Evolutionary conservation across 1,140 invertebrate genomes (phyloP).

Genomic region (Lepidurus apus): DNA sequence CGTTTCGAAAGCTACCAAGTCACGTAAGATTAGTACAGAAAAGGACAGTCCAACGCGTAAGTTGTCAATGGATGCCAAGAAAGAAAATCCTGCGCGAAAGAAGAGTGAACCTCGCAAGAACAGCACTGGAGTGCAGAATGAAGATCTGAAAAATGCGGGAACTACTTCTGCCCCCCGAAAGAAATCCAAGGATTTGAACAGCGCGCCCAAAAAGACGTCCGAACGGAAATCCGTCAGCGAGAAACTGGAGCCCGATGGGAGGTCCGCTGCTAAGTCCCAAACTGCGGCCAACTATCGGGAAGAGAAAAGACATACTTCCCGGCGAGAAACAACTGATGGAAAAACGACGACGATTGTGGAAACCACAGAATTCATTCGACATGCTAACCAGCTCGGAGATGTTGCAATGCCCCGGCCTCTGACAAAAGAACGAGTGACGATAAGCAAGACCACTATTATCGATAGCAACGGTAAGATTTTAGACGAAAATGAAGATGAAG

Average conservation of each 20-base stretch:
- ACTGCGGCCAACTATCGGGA: conserved; percentile 10
- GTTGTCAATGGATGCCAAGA: neutral
- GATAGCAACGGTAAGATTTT: neutral
- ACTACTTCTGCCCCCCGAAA: neutral
- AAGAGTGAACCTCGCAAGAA: conserved; percentile 29
- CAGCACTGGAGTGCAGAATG: conserved; percentile 16
- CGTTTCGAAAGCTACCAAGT: conserved; percentile 27
- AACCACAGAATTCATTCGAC: neutral
- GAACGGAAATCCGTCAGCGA: neutral
- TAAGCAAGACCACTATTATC: neutral
- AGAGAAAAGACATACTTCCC: conserved; percentile 32
- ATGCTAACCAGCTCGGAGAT: neutral
- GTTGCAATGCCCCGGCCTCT: neutral
- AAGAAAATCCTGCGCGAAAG: conserved; percentile 25
- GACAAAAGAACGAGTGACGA: neutral
- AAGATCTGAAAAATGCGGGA: neutral
- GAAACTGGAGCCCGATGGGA: neutral
- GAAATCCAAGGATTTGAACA: neutral
- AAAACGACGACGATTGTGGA: conserved; percentile 34
- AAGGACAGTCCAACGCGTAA: neutral
- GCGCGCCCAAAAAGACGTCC: neutral
- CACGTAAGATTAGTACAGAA: neutral
- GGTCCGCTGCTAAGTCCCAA: neutral
- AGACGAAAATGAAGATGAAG: neutral
- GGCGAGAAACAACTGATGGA: conserved; percentile 33